phyloP scores from a whole-genome alignment of 2,888 invertebrate species.

The Metopia argyrocephala region DNA sequence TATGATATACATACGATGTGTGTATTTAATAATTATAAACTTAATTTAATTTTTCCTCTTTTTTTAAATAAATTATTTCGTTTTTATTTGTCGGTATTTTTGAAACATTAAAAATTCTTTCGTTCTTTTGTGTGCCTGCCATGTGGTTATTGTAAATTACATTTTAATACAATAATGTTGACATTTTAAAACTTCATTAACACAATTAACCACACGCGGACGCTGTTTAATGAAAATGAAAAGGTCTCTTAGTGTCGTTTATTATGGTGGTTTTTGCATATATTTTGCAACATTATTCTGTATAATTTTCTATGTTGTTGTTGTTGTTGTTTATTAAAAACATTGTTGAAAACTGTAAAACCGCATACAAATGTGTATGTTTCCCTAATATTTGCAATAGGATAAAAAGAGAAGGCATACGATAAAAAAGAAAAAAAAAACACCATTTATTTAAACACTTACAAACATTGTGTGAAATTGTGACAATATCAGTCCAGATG shows the following conservation, averaged over 20 bases:
- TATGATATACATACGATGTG: no score
- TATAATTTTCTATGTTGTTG: not conserved
- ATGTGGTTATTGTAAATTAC: constrained; percentile 61
- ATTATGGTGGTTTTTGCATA: not conserved
- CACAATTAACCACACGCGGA: constrained; percentile 60
- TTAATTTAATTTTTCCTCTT: no score
- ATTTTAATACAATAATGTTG: constrained; percentile 62
- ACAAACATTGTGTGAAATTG: no score
- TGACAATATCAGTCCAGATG: no score
- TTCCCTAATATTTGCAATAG: not conserved
- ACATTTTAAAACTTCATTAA: constrained; percentile 64
- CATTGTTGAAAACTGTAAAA: constrained; percentile 52
- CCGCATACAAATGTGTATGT: constrained; percentile 43
- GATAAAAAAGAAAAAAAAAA: no score
- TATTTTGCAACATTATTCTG: not conserved
- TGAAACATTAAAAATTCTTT: constrained; percentile 25
- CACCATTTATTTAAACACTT: no score
- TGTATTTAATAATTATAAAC: no score
- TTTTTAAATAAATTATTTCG: no score
- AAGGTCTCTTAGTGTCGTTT: constrained; percentile 18
- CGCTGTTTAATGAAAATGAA: constrained; percentile 45
- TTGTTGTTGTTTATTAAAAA: constrained; percentile 1
- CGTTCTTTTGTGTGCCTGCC: constrained; percentile 1
- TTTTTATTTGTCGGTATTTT: constrained; percentile 1
- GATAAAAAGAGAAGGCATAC: not conserved